Evolutionary conservation across 2,888 invertebrate genomes (phyloP).

Genomic region (Diaphora mendica): DNA sequence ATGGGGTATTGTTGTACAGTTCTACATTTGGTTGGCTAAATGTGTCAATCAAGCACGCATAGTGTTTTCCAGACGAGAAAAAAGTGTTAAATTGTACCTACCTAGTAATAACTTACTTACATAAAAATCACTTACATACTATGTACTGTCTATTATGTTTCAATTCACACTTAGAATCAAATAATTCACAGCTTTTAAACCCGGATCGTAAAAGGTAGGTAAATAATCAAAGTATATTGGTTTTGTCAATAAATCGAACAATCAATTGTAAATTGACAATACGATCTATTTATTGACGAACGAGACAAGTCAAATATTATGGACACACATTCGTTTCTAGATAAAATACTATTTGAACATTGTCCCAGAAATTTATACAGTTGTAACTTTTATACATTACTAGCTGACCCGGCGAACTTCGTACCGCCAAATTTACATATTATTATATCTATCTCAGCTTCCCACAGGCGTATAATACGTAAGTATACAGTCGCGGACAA

Average conservation of each 20-base stretch:
- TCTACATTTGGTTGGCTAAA: no score
- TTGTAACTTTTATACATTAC: neutral
- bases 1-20: no score
- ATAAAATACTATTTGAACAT: neutral
- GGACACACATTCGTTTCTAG: conserved; percentile 1
- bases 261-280: conserved; percentile 47
- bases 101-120: neutral
- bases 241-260: conserved; percentile 40
- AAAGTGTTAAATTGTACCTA: no score
- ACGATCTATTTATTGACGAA: conserved; percentile 36
- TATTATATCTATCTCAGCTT: no score
- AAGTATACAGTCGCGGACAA: no score
- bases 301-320: conserved; percentile 29
- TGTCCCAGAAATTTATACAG: neutral
- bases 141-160: neutral
- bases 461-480: no score
- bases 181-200: neutral
- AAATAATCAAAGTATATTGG: conserved; percentile 16
- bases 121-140: neutral
- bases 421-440: no score
- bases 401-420: no score
- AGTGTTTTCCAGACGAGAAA: no score
- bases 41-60: no score
- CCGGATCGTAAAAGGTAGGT: neutral
- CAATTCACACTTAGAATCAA: conserved; percentile 12